These are phyloP conservation scores for Eumaeus atala DNA, from an alignment of 1,140 invertebrate genomes.

Conservation along the genomic window DNA sequence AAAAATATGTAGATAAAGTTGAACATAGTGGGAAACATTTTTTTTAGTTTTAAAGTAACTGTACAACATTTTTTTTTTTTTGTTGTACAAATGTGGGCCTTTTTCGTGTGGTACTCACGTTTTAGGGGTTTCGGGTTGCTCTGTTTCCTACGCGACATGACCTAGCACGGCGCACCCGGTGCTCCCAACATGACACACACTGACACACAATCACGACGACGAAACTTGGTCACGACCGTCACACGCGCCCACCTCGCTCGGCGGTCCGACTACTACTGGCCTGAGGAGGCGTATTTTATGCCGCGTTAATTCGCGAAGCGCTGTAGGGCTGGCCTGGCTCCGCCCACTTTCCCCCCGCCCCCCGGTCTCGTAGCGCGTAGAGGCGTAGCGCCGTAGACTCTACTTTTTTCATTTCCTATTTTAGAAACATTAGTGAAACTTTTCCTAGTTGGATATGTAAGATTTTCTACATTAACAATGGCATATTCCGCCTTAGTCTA, in stretches of 20 bases:
- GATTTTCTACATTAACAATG: no score
- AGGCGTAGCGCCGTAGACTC: constrained; percentile 44
- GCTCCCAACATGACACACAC: constrained; percentile 56
- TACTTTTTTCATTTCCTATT: constrained; percentile 15
- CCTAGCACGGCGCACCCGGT: constrained; percentile 44
- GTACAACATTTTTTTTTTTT: no score
- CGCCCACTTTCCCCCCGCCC: constrained; percentile 37
- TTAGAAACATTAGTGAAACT: neutral
- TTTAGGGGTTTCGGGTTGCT: constrained; percentile 78
- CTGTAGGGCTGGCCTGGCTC: constrained; percentile 38
- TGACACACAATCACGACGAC: constrained; percentile 36
- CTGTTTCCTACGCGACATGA: constrained; percentile 78
- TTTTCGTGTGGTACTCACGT: constrained; percentile 72
- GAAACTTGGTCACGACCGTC: constrained; percentile 28
- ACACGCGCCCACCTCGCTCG: constrained; percentile 31
- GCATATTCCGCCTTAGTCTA: no score
- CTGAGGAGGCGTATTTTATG: constrained; percentile 33
- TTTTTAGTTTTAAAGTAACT: no score
- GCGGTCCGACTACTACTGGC: constrained; percentile 38
- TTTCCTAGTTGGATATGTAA: no score
- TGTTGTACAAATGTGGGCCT: no score
- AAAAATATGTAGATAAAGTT: no score
- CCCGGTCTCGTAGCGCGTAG: constrained; percentile 32
- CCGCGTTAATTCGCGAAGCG: constrained; percentile 38
- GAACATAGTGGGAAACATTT: no score